phyloP scores from a whole-genome alignment of 2,113 vertebrate species.

The Rhabdomys dilectus region DNA sequence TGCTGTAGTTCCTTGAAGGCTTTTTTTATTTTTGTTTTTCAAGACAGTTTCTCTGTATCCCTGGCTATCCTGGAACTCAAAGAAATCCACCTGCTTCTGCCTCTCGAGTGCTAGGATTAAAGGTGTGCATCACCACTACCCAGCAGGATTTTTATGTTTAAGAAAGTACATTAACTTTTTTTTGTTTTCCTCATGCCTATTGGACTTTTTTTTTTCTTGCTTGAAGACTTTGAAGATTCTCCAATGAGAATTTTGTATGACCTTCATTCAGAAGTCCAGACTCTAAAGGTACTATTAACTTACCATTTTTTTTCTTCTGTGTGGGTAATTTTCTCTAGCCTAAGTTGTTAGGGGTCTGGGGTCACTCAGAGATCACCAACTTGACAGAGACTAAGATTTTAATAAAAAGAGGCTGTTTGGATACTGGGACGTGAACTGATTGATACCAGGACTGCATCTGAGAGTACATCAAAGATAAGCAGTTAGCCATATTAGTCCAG shows the following conservation, averaged over 20 bases:
- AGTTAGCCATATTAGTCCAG: background rate
- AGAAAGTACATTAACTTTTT: background rate
- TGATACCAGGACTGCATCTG: background rate
- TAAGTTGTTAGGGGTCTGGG: background rate
- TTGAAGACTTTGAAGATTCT: constrained; percentile 85
- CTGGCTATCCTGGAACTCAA: background rate
- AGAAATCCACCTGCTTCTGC: background rate
- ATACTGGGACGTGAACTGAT: background rate
- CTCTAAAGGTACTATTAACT: constrained; percentile 90
- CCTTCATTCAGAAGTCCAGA: constrained; percentile 88
- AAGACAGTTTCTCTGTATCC: background rate
- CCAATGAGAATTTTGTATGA: constrained; percentile 87
- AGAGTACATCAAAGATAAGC: background rate
- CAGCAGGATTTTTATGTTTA: background rate
- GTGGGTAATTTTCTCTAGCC: background rate
- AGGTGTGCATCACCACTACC: background rate
- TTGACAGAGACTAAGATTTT: background rate
- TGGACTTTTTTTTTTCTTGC: constrained; percentile 52
- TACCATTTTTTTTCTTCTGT: constrained; percentile 45
- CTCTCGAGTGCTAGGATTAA: background rate
- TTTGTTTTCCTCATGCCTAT: background rate
- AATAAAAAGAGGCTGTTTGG: background rate
- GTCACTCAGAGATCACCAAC: background rate
- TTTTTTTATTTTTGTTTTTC: background rate
- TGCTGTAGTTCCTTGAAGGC: background rate